Conservation (phyloP, 2,113 vertebrate species). For the Chrysochloris asiatica region DNA sequence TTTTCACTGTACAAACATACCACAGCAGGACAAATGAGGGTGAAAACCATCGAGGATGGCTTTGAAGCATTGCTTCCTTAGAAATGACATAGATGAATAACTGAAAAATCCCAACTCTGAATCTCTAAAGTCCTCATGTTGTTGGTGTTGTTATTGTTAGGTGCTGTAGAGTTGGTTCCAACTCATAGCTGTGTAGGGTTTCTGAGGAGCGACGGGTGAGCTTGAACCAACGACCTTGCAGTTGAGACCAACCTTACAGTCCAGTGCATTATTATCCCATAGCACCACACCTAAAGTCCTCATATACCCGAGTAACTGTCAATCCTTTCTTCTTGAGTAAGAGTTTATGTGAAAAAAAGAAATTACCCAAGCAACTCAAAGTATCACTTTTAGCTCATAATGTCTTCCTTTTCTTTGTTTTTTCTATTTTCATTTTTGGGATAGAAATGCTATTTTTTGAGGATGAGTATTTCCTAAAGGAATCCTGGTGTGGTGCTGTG, state of each 20-base stretch:
- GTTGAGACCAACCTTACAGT: no score
- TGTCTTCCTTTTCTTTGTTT: background rate
- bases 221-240: no score
- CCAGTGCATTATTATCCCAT: no score
- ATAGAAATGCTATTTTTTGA: conserved; percentile 24
- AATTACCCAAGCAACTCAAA: background rate
- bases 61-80: background rate
- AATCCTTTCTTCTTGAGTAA: conserved; percentile 21
- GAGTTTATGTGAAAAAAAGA: background rate
- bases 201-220: no score
- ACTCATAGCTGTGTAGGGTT: no score
- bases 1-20: background rate
- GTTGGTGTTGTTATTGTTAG: no score
- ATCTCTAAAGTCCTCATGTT: background rate
- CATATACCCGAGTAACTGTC: background rate
- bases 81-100: background rate
- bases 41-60: background rate
- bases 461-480: background rate
- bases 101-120: background rate
- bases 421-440: background rate
- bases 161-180: no score
- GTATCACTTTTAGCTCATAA: background rate
- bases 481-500: no score
- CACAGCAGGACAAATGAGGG: background rate
- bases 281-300: no score